Percentiles rank a stretch among this genome's conserved stretches.
Evolutionary conservation across 1,140 invertebrate genomes (phyloP).

Genomic region (Aplysia californica): DNA sequence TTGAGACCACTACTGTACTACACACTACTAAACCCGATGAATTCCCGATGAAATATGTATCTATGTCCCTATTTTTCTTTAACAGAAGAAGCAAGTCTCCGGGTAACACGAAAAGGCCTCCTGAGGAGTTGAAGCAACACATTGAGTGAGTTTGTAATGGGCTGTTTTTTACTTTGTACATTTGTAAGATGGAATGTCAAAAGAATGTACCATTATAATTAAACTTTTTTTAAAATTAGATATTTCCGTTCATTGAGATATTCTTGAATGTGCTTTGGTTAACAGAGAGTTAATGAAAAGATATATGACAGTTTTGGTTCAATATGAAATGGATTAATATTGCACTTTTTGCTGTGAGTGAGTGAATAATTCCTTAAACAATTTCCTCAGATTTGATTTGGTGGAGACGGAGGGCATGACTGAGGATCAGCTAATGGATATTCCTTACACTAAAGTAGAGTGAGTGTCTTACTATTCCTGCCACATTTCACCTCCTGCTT

Average conservation of each 20-base stretch:
- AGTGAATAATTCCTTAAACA: background rate
- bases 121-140: constrained; percentile 79
- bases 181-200: background rate
- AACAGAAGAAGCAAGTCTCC: constrained; percentile 75
- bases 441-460: constrained; percentile 90
- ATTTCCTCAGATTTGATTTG: constrained; percentile 76
- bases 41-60: no score
- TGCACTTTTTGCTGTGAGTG: background rate
- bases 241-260: background rate
- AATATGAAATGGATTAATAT: background rate
- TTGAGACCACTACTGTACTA: no score
- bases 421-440: constrained; percentile 88
- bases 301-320: background rate
- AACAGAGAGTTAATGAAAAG: no score
- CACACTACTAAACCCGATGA: no score
- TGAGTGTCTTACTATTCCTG: constrained; percentile 53
- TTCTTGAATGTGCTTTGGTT: background rate
- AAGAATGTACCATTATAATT: background rate
- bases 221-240: background rate
- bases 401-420: constrained; percentile 90
- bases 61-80: no score
- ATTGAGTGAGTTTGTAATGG: constrained; percentile 80
- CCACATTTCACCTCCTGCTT: background rate
- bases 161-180: no score
- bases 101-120: constrained; percentile 74